phyloP scores from a whole-genome alignment of 2,113 vertebrate species.

The Nycticorax nycticorax region DNA sequence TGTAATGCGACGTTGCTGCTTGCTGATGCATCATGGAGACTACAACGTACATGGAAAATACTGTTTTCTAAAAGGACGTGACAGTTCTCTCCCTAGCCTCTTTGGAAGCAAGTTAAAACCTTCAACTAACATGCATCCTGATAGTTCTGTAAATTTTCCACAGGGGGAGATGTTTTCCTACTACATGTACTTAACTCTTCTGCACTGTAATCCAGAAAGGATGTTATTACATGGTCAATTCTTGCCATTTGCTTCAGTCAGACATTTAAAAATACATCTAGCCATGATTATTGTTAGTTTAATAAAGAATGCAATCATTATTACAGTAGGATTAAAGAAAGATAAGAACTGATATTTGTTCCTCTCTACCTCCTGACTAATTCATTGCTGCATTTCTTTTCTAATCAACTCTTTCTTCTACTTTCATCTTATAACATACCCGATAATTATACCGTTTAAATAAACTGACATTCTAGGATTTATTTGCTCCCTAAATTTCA shows the following conservation, averaged over 20 bases:
- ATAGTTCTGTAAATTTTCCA: conserved; percentile 21
- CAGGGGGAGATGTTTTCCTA: conserved; percentile 29
- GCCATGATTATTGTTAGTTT: neutral
- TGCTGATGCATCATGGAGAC: conserved; percentile 97
- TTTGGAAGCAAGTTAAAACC: neutral
- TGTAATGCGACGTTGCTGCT: conserved; percentile 88
- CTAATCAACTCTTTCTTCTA: neutral
- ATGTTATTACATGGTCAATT: neutral
- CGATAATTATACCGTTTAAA: neutral
- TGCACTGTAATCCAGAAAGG: neutral
- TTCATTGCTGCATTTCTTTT: neutral
- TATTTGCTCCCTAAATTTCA: neutral
- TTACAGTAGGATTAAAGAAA: neutral
- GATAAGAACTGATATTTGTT: neutral
- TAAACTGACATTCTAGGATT: neutral
- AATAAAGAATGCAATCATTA: neutral
- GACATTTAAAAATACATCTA: neutral
- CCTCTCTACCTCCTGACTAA: neutral
- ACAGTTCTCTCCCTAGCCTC: neutral
- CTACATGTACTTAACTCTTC: neutral
- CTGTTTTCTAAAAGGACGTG: neutral
- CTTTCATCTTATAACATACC: neutral
- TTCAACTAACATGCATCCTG: neutral
- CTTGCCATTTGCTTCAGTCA: neutral
- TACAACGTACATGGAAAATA: conserved; percentile 31